These are phyloP conservation scores for Brachystomella parvula DNA, from an alignment of 1,140 invertebrate species.

Conservation along the genomic window DNA sequence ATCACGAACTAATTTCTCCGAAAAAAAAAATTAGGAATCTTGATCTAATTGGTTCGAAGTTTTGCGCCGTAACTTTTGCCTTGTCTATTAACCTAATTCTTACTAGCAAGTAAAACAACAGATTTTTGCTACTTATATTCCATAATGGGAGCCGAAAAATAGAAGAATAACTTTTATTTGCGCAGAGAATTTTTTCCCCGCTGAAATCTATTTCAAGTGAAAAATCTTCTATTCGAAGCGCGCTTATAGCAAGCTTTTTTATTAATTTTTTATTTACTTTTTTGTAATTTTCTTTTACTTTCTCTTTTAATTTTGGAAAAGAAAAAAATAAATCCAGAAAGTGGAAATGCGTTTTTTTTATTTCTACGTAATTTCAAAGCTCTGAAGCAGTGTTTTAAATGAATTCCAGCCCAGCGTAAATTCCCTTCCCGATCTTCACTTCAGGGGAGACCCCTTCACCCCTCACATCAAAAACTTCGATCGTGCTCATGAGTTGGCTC, in stretches of 20 bases:
- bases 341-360: not conserved
- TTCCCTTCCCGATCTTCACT: constrained; percentile 69
- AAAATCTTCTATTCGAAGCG: not conserved
- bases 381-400: constrained; percentile 54
- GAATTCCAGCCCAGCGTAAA: constrained; percentile 97
- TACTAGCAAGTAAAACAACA: too few species aligned
- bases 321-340: not conserved
- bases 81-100: too few species aligned
- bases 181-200: too few species aligned
- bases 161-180: too few species aligned
- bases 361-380: not conserved
- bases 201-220: not conserved
- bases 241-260: not conserved
- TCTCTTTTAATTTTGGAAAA: not conserved
- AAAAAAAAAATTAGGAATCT: too few species aligned
- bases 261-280: not conserved
- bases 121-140: too few species aligned
- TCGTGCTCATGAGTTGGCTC: constrained; percentile 72
- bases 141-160: too few species aligned
- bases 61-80: too few species aligned
- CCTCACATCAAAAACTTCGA: constrained; percentile 74
- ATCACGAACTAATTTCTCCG: too few species aligned
- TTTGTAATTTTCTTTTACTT: not conserved
- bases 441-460: constrained; percentile 77
- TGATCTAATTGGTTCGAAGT: too few species aligned